These are phyloP conservation scores for Nezara viridula DNA, from an alignment of 2,888 invertebrate genomes.

Conservation along the genomic window DNA sequence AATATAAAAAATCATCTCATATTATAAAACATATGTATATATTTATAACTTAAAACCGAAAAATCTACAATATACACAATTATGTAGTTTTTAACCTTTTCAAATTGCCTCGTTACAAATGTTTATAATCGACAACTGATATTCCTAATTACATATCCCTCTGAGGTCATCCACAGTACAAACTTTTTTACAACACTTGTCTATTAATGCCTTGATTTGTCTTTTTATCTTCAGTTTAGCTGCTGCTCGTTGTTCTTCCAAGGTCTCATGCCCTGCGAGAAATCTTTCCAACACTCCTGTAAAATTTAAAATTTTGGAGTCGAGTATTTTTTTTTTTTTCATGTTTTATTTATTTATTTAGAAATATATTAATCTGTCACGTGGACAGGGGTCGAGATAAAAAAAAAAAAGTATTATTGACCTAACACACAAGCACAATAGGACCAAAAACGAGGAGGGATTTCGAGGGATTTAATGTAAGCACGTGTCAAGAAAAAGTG, in stretches of 20 bases:
- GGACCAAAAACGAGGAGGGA: too few relatives aligned
- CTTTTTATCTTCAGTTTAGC: neutral
- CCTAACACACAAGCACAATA: too few relatives aligned
- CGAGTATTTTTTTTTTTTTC: too few relatives aligned
- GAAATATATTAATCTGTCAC: too few relatives aligned
- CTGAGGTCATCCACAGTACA: slow-evolving; percentile 50
- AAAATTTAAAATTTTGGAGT: neutral
- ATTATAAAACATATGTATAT: neutral
- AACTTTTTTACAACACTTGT: slow-evolving; percentile 44
- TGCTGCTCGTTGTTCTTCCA: neutral
- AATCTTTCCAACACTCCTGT: neutral
- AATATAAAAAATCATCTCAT: neutral
- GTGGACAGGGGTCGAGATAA: too few relatives aligned
- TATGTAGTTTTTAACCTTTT: neutral
- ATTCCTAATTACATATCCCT: slow-evolving; percentile 17
- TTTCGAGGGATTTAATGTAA: too few relatives aligned
- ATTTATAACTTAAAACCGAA: neutral
- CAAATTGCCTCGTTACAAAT: neutral
- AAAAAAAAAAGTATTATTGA: too few relatives aligned
- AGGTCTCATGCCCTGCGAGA: neutral
- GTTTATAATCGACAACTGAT: neutral
- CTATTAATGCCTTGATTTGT: neutral
- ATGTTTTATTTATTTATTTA: too few relatives aligned
- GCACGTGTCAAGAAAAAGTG: too few relatives aligned
- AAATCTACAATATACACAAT: neutral